Percentiles rank a stretch among this genome's conserved stretches.
phyloP scores from a whole-genome alignment of 2,797 vertebrate genomes.

The Malacoraja senta region DNA sequence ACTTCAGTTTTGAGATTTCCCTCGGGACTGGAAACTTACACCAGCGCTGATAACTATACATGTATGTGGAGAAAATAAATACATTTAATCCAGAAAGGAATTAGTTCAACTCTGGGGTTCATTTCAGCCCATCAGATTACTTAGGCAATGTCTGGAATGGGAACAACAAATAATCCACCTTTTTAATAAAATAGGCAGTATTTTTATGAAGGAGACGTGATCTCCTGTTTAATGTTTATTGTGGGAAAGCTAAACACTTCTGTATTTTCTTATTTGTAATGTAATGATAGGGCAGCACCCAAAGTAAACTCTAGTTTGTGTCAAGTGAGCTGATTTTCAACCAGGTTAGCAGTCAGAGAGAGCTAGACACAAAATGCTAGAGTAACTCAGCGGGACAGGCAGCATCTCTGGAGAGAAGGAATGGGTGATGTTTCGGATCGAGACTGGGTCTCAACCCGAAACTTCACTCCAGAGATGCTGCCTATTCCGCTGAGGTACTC shows the following conservation, averaged over 20 bases:
- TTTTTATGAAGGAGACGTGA: neutral
- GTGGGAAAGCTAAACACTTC: neutral
- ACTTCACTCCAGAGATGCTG: no score
- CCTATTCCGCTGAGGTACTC: no score
- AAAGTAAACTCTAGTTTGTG: no score
- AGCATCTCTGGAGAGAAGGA: no score
- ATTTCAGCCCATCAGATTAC: constrained; percentile 3
- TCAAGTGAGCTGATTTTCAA: neutral
- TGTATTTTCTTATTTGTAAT: neutral
- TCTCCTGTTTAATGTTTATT: neutral
- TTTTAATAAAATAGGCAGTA: neutral
- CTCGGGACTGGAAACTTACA: constrained; percentile 32
- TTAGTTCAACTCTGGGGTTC: constrained; percentile 4
- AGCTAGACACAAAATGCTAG: no score
- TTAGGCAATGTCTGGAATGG: neutral
- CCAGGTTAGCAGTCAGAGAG: neutral
- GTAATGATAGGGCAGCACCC: no score
- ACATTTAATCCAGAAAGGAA: constrained; percentile 34
- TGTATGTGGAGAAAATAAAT: constrained; percentile 3
- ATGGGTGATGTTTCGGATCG: no score
- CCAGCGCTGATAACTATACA: constrained; percentile 16
- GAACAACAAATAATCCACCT: neutral
- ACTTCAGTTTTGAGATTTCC: constrained; percentile 22
- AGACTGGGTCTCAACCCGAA: no score
- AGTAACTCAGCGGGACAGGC: no score